phyloP scores from a whole-genome alignment of 2,888 invertebrate genomes.

The Megalurothrips usitatus region DNA sequence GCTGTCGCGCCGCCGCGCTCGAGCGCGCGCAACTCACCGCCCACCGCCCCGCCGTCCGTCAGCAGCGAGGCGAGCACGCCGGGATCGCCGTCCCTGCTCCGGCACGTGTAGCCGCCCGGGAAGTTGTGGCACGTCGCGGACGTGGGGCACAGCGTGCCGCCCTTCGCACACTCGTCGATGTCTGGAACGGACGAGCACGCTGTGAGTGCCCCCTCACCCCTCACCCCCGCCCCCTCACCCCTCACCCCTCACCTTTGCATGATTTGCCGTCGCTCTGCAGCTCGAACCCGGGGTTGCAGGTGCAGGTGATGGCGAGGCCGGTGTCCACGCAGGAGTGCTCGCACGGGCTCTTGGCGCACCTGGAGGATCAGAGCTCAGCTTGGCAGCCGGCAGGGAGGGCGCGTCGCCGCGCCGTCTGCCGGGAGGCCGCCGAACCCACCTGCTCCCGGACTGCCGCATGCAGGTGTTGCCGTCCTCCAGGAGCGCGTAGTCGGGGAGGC shows the following conservation, averaged over 20 bases:
- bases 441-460: slow-evolving; percentile 40
- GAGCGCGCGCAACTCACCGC: too few relatives aligned
- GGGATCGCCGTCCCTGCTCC: slow-evolving; percentile 46
- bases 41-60: too few relatives aligned
- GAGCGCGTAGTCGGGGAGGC: slow-evolving; percentile 62
- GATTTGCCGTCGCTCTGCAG: slow-evolving; percentile 61
- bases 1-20: too few relatives aligned
- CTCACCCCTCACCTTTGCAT: slow-evolving; percentile 51
- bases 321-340: slow-evolving; percentile 70
- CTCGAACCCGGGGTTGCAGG: slow-evolving; percentile 65
- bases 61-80: not conserved
- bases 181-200: slow-evolving; percentile 50
- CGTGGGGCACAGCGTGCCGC: slow-evolving; percentile 53
- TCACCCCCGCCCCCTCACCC: not conserved
- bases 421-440: too few relatives aligned
- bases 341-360: slow-evolving; percentile 66
- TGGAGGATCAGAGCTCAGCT: slow-evolving; percentile 33
- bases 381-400: too few relatives aligned
- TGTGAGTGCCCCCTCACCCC: not conserved
- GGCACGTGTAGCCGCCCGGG: slow-evolving; percentile 61
- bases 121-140: slow-evolving; percentile 58
- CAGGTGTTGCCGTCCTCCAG: slow-evolving; percentile 69
- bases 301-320: slow-evolving; percentile 63
- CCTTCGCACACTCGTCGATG: slow-evolving; percentile 68
- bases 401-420: too few relatives aligned